Evolutionary conservation across 1,140 invertebrate species (phyloP).

Genomic region (Platorchestia sp.): DNA sequence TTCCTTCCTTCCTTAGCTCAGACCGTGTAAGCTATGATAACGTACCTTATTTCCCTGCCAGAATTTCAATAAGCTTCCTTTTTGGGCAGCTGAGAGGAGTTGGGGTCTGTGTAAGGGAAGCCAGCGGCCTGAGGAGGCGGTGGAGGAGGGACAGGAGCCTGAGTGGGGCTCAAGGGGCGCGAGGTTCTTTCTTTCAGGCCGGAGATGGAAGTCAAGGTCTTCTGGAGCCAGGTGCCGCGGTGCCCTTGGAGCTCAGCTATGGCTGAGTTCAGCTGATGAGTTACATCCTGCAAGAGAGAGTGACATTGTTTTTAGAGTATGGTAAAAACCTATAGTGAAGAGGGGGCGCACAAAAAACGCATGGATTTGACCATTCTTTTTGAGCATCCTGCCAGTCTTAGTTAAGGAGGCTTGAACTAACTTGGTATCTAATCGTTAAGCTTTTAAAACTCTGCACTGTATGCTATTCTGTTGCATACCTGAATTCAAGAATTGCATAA

Average conservation of each 20-base stretch:
- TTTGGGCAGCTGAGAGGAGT: neutral
- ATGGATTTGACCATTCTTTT: too few relatives aligned
- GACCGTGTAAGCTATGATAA: too few relatives aligned
- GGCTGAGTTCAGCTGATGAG: conserved; percentile 89
- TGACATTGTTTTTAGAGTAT: neutral
- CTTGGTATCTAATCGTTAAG: too few relatives aligned
- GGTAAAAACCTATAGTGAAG: too few relatives aligned
- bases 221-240: conserved; percentile 89
- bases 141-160: conserved; percentile 67
- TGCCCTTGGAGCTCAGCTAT: conserved; percentile 85
- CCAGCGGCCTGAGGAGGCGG: neutral
- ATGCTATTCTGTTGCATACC: too few relatives aligned
- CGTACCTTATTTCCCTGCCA: too few relatives aligned
- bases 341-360: too few relatives aligned
- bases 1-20: too few relatives aligned
- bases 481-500: too few relatives aligned
- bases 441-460: too few relatives aligned
- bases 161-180: conserved; percentile 69
- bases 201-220: conserved; percentile 83
- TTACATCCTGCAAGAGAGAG: conserved; percentile 80
- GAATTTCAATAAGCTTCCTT: neutral
- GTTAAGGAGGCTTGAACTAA: too few relatives aligned
- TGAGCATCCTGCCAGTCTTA: too few relatives aligned
- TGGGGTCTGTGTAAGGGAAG: neutral
- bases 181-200: conserved; percentile 71